These are phyloP conservation scores for Aplodontia rufa DNA, from an alignment of 2,113 vertebrate species.

Conservation along the genomic window DNA sequence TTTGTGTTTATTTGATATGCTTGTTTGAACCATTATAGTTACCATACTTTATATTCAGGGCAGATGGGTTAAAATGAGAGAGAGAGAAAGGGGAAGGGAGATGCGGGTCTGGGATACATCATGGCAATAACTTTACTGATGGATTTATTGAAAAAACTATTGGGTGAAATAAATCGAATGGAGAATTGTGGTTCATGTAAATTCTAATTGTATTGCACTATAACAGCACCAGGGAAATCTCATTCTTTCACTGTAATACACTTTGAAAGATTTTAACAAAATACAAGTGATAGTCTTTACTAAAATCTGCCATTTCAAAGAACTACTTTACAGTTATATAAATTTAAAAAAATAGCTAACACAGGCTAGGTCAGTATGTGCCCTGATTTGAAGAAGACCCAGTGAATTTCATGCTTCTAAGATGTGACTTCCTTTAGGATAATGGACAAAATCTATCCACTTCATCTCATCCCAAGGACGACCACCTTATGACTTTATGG, in stretches of 20 bases:
- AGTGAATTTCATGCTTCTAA: background rate
- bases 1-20: background rate
- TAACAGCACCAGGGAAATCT: background rate
- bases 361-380: background rate
- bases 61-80: background rate
- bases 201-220: background rate
- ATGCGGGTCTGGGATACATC: no score
- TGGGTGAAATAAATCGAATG: background rate
- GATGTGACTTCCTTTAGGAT: background rate
- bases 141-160: background rate
- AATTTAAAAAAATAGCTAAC: background rate
- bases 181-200: background rate
- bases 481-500: background rate
- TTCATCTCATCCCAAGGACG: background rate
- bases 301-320: slow-evolving; percentile 11
- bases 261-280: background rate
- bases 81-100: background rate
- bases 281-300: background rate
- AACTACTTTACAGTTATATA: background rate
- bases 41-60: background rate
- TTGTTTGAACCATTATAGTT: background rate
- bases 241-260: background rate
- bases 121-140: background rate
- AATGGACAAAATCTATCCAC: background rate
- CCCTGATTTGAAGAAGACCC: background rate